Evolutionary conservation across 2,888 invertebrate genomes (phyloP), one percentile per base, ranked within the genome.

Genomic region (Cheilosia variabilis): DNA sequence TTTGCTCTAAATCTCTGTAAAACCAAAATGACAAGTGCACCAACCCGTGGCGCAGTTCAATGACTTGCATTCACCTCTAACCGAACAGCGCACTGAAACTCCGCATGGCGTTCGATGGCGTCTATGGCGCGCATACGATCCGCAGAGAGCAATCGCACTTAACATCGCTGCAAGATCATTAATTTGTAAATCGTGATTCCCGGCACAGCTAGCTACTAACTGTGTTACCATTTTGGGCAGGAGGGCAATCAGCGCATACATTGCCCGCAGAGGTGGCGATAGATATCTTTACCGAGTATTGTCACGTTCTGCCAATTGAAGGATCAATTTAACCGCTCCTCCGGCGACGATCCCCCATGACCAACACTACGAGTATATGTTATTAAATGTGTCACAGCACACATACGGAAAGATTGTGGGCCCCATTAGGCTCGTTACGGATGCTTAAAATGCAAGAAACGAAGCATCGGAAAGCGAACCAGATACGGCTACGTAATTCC

Each of bases 161-260:
- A 80, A 69, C 75, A 80, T 84, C 80, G 71, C 66, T 76, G 65
- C 69, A 60, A 81, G 86, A 86, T 81, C 86, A 81, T 86, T 86
- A 86, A 86, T 86, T 86, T 86, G 86, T 86, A 86, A 81, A 81
- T 86, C 86, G 86, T 86, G 86, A 86, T 86, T 81, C 86, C 71
- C 66, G 75, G 58, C 81, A 27, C 47, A 62, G 60, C 57, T 31
- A 62, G 52, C 60, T 55, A 76, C 84, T 80, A 80, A 80, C 69
- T 84, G 75, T 84, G 84, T 80, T 84, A 69, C 84, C 84, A 84
- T 84, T 80, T 84, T 84, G 47, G 80, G 84, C 79, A 73, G 43
- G 45, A 65, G 72, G 78, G 63, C 72, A 83, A 79, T 79, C 79
- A 73, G 75, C 58, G 75, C 73, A 27, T 27, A 84, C 69, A 75